Evolutionary conservation across 2,888 invertebrate species (phyloP).

Genomic region (Sarcophaga variegata): DNA sequence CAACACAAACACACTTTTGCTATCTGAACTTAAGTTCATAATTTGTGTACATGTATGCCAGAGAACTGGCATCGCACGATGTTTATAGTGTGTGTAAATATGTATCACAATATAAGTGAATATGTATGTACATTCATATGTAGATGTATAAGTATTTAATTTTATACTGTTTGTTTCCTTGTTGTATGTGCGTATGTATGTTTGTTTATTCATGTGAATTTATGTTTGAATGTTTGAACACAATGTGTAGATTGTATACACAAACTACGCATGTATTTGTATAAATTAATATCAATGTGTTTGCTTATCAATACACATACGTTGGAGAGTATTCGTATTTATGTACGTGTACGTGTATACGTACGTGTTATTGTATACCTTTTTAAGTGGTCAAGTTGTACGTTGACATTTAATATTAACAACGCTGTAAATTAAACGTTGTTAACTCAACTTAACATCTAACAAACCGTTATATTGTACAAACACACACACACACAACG

Average conservation of each 20-base stretch:
- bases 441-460: conserved; percentile 65
- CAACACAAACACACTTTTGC: background rate
- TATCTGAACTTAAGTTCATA: background rate
- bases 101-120: background rate
- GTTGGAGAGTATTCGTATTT: background rate
- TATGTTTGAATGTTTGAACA: background rate
- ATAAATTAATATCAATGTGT: background rate
- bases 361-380: background rate
- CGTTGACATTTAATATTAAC: conserved; percentile 53
- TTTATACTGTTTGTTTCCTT: background rate
- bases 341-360: background rate
- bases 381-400: conserved; percentile 35
- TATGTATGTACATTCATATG: background rate
- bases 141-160: conserved; percentile 53
- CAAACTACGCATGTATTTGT: background rate
- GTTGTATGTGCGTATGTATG: background rate
- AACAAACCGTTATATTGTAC: conserved; percentile 26
- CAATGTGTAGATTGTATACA: background rate
- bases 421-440: conserved; percentile 67
- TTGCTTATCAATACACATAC: background rate
- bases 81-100: too few species aligned
- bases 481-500: conserved; percentile 20
- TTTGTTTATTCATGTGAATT: background rate
- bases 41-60: background rate
- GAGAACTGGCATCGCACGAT: background rate